Evolutionary conservation across 1,140 invertebrate species (phyloP).

Genomic region (Drosophila oshimai): DNA sequence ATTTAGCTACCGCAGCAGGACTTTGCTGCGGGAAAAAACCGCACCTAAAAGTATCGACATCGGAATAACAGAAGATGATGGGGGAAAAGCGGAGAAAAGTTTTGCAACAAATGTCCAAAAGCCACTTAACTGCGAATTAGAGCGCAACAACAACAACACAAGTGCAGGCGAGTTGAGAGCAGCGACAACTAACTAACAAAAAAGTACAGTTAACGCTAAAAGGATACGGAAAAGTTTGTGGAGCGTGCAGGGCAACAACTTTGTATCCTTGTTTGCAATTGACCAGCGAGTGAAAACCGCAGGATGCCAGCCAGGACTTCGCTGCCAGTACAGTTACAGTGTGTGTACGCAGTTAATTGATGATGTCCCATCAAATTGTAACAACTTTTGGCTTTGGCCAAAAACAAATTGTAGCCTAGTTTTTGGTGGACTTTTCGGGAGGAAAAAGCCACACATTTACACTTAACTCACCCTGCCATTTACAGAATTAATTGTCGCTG

Average conservation of each 20-base stretch:
- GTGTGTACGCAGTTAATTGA: conserved; percentile 44
- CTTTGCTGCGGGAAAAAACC: conserved; percentile 9
- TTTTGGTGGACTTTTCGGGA: neutral
- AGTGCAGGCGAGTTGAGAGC: neutral
- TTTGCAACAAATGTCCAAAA: conserved; percentile 77
- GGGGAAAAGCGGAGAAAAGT: conserved; percentile 26
- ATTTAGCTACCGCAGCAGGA: conserved; percentile 52
- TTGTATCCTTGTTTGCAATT: conserved; percentile 22
- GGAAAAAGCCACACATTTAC: neutral
- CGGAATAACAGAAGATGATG: conserved; percentile 14
- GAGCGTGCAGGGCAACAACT: conserved; percentile 35
- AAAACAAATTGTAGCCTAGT: conserved; percentile 45
- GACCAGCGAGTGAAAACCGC: conserved; percentile 18
- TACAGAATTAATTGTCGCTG: conserved; percentile 36
- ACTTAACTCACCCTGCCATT: neutral
- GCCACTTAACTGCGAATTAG: conserved; percentile 78
- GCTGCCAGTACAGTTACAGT: conserved; percentile 6
- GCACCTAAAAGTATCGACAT: conserved; percentile 51
- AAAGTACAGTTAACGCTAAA: conserved; percentile 76
- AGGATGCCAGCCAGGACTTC: conserved; percentile 2
- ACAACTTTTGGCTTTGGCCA: conserved; percentile 31
- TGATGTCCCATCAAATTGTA: conserved; percentile 45
- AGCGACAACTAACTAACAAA: conserved; percentile 57
- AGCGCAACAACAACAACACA: conserved; percentile 57
- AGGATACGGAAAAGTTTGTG: conserved; percentile 67